phyloP scores from a whole-genome alignment of 2,888 invertebrate genomes.

The Patella caerulea region DNA sequence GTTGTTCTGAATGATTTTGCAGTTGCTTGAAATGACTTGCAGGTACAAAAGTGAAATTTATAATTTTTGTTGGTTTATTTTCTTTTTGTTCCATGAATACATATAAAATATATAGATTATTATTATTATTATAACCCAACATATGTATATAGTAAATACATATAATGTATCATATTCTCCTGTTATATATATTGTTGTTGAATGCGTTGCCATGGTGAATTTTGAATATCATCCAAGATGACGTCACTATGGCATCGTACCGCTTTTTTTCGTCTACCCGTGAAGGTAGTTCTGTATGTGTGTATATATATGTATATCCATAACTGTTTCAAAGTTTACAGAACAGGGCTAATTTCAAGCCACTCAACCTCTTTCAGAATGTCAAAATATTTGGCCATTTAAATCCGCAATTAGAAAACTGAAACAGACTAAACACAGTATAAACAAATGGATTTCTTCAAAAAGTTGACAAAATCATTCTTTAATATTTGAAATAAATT shows the following conservation, averaged over 20 bases:
- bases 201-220: not conserved
- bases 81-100: too few relatives aligned
- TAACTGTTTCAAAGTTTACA: not conserved
- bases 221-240: constrained; percentile 1
- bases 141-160: not conserved
- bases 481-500: too few relatives aligned
- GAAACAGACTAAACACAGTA: too few relatives aligned
- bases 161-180: not conserved
- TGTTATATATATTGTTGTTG: not conserved
- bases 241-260: not conserved
- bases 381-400: not conserved
- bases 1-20: too few relatives aligned
- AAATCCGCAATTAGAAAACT: too few relatives aligned
- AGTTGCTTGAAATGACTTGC: too few relatives aligned
- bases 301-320: not conserved
- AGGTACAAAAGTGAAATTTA: too few relatives aligned
- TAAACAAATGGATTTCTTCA: too few relatives aligned
- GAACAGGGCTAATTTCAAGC: not conserved
- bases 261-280: not conserved
- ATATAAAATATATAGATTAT: too few relatives aligned
- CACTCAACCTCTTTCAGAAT: not conserved
- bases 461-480: too few relatives aligned
- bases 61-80: too few relatives aligned
- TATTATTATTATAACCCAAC: too few relatives aligned
- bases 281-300: not conserved